A percentile compares a stretch with the other conserved stretches of the same genome.
phyloP scores from a whole-genome alignment of 2,797 vertebrate genomes.

The Psittacula derbiana region DNA sequence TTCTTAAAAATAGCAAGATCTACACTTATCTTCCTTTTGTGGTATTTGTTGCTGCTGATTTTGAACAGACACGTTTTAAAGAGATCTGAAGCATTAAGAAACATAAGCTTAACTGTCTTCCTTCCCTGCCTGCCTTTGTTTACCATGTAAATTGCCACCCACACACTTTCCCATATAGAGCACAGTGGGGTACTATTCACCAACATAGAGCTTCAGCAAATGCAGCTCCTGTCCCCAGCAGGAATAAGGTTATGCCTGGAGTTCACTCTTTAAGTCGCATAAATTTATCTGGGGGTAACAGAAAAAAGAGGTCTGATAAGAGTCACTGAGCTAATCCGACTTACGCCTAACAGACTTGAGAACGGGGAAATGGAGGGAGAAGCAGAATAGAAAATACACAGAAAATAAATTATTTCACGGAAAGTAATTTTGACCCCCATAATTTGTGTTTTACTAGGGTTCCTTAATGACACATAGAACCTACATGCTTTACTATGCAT shows the following conservation, averaged over 20 bases:
- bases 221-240: conserved; percentile 38
- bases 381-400: fast-evolving
- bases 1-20: neutral
- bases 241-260: conserved; percentile 16
- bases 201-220: conserved; percentile 22
- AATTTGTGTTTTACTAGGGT: neutral
- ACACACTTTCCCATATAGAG: conserved; percentile 38
- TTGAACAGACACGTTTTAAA: neutral
- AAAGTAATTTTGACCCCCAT: neutral
- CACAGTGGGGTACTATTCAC: conserved; percentile 57
- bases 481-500: neutral
- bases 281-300: conserved; percentile 8
- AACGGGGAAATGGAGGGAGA: neutral
- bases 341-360: neutral
- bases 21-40: neutral
- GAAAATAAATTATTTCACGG: neutral
- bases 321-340: neutral
- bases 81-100: neutral
- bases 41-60: neutral
- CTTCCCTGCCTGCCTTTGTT: conserved; percentile 45
- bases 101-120: neutral
- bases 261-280: neutral
- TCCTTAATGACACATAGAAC: neutral
- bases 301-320: conserved; percentile 20
- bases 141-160: conserved; percentile 64